Evolutionary conservation across 2,113 vertebrate genomes (phyloP).

Genomic region (Tursiops truncatus): DNA sequence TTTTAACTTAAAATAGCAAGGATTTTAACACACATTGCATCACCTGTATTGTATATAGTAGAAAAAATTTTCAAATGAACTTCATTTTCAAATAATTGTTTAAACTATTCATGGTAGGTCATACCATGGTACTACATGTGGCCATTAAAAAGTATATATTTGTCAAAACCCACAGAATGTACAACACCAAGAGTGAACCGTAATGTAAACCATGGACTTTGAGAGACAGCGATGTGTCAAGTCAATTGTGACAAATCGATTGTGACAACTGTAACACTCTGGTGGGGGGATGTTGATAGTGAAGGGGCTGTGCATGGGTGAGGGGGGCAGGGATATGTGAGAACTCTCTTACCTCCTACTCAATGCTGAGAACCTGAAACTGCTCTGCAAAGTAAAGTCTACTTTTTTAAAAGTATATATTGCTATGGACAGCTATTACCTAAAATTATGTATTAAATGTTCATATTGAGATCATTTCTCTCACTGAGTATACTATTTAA

Average conservation of each 20-base stretch:
- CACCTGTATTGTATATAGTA: background rate
- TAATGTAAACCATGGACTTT: background rate
- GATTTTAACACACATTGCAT: background rate
- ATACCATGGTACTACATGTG: background rate
- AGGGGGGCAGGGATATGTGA: background rate
- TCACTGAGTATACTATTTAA: background rate
- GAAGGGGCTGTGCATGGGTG: background rate
- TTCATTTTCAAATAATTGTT: background rate
- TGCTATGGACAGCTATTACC: background rate
- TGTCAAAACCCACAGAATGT: background rate
- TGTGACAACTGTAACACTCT: background rate
- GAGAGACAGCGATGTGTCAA: background rate
- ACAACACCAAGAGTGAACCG: background rate
- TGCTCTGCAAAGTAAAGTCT: background rate
- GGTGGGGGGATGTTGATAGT: background rate
- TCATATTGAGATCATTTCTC: background rate
- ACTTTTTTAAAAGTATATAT: background rate
- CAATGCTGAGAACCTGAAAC: background rate
- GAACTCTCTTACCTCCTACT: background rate
- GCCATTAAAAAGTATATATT: background rate
- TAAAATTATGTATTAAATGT: background rate
- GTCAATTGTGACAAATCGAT: accelerated
- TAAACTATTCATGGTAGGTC: background rate
- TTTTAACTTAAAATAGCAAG: background rate
- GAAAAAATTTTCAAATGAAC: background rate